Evolutionary conservation across 2,888 invertebrate genomes (phyloP), one percentile per base, ranked within the genome.

Genomic region (Apotomis betuletana): DNA sequence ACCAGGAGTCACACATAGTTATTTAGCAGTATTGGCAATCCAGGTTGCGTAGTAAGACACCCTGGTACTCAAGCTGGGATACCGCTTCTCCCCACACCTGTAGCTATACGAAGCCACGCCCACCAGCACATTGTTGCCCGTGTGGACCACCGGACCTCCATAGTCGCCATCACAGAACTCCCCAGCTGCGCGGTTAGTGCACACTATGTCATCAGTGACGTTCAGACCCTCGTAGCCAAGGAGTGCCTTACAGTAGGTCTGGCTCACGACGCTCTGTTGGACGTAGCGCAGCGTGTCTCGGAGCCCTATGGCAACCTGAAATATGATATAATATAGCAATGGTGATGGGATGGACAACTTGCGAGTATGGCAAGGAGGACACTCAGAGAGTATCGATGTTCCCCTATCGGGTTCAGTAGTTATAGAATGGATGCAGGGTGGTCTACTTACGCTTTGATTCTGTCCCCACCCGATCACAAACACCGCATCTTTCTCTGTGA

Each of bases 101-200:
- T 67, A 58, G 63, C 68, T 68, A 58, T 44, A 68, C 5, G 68
- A 52, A 1, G 72, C 67, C 12, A 72, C 54, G 4, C 72, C 72
- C 12, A 72, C 62, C 8, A 58, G 58, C 8, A 72, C 72, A 36
- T 52, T 52, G 54, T 59, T 63, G 3, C 52, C 12, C 4, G 72
- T 57, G 54, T 54, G 67, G 2, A 72, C 58, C 12, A 72, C 63
- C 0, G 72, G 72, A 1, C 72, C 68, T 4, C 72, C 72, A 12
- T 72, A 72, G 63, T 72, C 72, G 0, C 58, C 52, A 46, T n/a
- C 67, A n/a, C 72, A 72, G 63, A 72, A 72, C 58, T 72, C 72
- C 4, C 67, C 72, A 5, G 52, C 36, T 8, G 41, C 55, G 8
- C 71, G 62, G 8, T 61, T 46, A 6, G 71, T 71, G 67, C 72